Evolutionary conservation across 2,113 vertebrate genomes (phyloP).

Genomic region (Acrocephalus arundinaceus): DNA sequence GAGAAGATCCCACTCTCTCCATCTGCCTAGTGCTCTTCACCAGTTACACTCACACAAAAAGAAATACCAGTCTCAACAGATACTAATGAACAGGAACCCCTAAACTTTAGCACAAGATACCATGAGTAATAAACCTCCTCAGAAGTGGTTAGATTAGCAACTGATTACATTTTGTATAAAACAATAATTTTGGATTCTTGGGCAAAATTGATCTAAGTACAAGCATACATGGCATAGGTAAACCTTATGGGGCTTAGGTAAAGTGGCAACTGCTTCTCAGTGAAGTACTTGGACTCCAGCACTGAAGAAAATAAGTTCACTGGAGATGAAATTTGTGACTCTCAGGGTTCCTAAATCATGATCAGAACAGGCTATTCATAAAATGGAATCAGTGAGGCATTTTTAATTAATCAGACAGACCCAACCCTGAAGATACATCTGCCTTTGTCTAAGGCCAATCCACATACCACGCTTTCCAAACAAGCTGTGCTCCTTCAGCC

Average conservation of each 20-base stretch:
- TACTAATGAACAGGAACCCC: background rate
- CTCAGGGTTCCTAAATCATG: background rate
- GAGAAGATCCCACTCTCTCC: background rate
- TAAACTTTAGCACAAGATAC: background rate
- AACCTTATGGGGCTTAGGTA: background rate
- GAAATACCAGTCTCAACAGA: background rate
- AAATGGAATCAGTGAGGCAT: background rate
- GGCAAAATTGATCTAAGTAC: background rate
- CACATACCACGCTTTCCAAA: background rate
- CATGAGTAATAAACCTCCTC: background rate
- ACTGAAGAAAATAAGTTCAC: background rate
- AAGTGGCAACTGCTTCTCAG: background rate
- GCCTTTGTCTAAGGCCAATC: background rate
- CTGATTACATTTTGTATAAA: background rate
- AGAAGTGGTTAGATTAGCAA: background rate
- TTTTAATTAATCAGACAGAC: conserved; percentile 1
- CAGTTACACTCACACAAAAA: background rate
- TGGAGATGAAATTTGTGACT: background rate
- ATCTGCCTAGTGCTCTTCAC: background rate
- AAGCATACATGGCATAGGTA: background rate
- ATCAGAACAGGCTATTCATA: background rate
- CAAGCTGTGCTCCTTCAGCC: background rate
- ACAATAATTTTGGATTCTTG: background rate
- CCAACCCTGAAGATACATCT: background rate
- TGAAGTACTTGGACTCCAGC: background rate